Conservation (phyloP, 2,888 invertebrate species). For the Ariolimax columbianus region DNA sequence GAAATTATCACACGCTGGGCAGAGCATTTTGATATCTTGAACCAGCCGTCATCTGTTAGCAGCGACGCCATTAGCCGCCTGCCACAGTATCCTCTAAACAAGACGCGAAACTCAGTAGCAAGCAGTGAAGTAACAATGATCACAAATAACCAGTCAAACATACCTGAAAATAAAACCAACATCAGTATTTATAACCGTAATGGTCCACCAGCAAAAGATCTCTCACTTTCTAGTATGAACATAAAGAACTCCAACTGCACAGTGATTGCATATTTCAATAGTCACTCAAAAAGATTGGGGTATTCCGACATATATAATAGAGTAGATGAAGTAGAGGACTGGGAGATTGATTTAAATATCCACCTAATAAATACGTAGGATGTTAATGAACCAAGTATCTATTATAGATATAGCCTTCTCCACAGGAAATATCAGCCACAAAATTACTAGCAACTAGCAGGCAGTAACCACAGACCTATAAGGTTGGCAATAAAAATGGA, state of each 20-base stretch:
- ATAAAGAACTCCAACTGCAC: background rate
- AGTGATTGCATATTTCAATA: background rate
- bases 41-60: too few species aligned
- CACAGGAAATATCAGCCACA: background rate
- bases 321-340: background rate
- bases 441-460: background rate
- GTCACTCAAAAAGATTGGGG: background rate
- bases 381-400: background rate
- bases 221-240: background rate
- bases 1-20: too few species aligned
- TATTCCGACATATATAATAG: background rate
- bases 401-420: background rate
- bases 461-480: background rate
- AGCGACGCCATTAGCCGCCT: too few species aligned
- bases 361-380: background rate
- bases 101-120: too few species aligned
- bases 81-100: too few species aligned
- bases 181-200: too few species aligned
- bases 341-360: background rate
- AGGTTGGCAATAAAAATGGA: background rate
- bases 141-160: too few species aligned
- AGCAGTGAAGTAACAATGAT: too few species aligned
- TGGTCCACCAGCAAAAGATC: too few species aligned
- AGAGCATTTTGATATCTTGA: too few species aligned
- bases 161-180: too few species aligned